A percentile compares a stretch with the other conserved stretches of the same genome.
These are phyloP conservation scores for Todiramphus saurophagus DNA, from an alignment of 2,113 vertebrate genomes.

Conservation along the genomic window DNA sequence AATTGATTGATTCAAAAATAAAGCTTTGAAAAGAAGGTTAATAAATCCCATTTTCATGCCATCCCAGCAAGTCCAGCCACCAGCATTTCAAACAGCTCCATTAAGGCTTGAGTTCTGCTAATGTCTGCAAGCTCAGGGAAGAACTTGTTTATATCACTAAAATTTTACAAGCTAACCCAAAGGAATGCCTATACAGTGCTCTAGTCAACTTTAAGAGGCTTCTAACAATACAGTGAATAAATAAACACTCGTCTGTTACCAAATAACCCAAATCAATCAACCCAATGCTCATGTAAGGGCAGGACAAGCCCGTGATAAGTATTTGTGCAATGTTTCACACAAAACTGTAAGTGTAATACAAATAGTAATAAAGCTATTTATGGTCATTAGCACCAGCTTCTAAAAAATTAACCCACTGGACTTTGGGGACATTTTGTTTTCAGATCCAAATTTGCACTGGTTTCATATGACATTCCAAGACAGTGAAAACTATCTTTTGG, in stretches of 20 bases:
- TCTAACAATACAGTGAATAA: not conserved
- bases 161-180: not conserved
- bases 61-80: not conserved
- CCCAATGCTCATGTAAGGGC: not conserved
- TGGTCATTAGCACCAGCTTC: not conserved
- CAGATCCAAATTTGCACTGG: not conserved
- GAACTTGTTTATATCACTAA: not conserved
- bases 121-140: not conserved
- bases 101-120: not conserved
- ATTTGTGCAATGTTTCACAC: not conserved
- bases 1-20: not conserved
- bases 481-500: not conserved
- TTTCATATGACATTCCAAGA: not conserved
- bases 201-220: not conserved
- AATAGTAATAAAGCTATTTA: not conserved
- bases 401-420: not conserved
- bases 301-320: not conserved
- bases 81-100: not conserved
- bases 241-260: not conserved
- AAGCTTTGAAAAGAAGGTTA: not conserved
- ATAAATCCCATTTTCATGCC: not conserved
- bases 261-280: not conserved
- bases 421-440: not conserved
- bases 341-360: not conserved
- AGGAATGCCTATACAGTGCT: not conserved